phyloP scores from a whole-genome alignment of 2,888 invertebrate species.

The Rosalia funebris region DNA sequence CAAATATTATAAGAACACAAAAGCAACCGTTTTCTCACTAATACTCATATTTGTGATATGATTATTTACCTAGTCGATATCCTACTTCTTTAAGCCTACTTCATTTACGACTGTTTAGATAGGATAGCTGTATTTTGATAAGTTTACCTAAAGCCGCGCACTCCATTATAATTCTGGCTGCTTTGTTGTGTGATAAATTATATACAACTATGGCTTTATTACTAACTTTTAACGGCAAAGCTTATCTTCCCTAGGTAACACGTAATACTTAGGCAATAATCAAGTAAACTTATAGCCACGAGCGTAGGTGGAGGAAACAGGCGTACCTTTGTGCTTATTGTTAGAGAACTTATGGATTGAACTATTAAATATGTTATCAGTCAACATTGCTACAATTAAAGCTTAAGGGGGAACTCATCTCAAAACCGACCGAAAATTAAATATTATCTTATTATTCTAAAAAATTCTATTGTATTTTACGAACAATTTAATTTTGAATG shows the following conservation, averaged over 20 bases:
- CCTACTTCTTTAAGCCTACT: constrained; percentile 22
- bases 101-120: constrained; percentile 39
- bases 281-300: background rate
- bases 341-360: background rate
- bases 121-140: constrained; percentile 42
- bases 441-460: too few species aligned
- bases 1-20: too few species aligned
- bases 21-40: too few species aligned
- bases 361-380: too few species aligned
- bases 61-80: too few species aligned
- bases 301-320: background rate
- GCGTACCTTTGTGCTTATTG: background rate
- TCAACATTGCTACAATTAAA: too few species aligned
- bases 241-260: constrained; percentile 5
- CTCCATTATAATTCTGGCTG: constrained; percentile 30
- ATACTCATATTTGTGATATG: too few species aligned
- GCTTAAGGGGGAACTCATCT: too few species aligned
- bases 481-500: too few species aligned
- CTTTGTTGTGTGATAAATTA: constrained; percentile 30
- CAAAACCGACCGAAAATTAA: too few species aligned
- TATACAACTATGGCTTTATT: constrained; percentile 32
- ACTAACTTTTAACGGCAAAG: constrained; percentile 25
- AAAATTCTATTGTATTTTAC: too few species aligned
- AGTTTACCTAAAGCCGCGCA: constrained; percentile 37
- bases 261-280: constrained; percentile 2